Base-by-base conservation (phyloP, 1,140 invertebrate genomes). In the Planococcus citri region DNA sequence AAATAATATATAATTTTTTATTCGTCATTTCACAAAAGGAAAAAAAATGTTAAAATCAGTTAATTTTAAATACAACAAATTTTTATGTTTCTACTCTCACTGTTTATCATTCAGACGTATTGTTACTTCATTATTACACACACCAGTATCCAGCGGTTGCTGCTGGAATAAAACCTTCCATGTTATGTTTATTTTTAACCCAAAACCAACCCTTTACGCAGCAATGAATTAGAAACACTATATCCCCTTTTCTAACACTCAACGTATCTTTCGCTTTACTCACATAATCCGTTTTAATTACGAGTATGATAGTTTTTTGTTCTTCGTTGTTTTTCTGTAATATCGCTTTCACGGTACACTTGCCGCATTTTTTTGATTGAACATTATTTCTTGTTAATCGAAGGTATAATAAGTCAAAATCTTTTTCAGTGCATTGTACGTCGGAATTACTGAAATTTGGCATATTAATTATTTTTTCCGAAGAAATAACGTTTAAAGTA, bases 131-230 rank as follows among this genome's bases (percentile, higher is more conserved):
- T 58, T 58, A 71, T 83, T 80, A 88, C 73, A 88, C 80, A 75
- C 86, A 89, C 17, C 87, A 86, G 78, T 89, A 84, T 14, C 86
- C 87, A 58, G 87, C 87, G 25, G 89, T 82, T 21, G 82, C 82
- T n/a, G 87, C 86, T 1, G 88, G 88, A 71, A 91, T 90, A 71
- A 88, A 89, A 51, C 88, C 88, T 73, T 89, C 86, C 60, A 77
- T 80, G 0, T 87, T 87, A 72, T 87, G 84, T 69, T 81, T 82
- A 60, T 84, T 84, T 73, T 81, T 81, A 1, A 91, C 84, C 78
- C 85, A 89, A 76, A 89, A 89, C 88, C 88, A 89, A 67, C 87
- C 84, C 4, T 77, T 79, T 1, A 80, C 71, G 17, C 78, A 77
- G 4, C 78, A 78, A 71, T 79, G 79, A 0, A 89, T 77, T 41